Conservation (phyloP, 2,113 vertebrate species). For the Ciconia boyciana region DNA sequence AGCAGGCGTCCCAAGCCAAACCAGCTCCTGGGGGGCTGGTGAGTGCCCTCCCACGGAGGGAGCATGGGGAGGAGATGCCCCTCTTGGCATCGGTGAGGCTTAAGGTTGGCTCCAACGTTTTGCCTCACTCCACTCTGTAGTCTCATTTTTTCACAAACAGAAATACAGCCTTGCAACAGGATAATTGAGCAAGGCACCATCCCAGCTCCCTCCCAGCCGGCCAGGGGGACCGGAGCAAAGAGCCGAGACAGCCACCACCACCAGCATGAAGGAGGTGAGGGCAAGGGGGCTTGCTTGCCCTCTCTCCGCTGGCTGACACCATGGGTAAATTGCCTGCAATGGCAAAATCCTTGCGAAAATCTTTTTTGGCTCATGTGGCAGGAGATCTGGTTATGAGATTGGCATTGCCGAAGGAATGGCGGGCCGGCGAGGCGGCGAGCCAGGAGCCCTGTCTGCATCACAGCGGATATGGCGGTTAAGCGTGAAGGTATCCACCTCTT, state of each 20-base stretch:
- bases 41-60: background rate
- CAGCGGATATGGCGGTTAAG: background rate
- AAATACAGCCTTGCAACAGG: background rate
- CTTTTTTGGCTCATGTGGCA: too few relatives aligned
- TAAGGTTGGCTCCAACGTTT: background rate
- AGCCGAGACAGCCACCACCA: background rate
- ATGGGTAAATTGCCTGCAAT: background rate
- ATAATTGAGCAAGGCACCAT: background rate
- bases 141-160: background rate
- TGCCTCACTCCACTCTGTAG: background rate
- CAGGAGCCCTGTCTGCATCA: background rate
- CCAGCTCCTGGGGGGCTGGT: background rate
- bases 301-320: background rate
- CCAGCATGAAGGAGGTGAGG: background rate
- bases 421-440: rapidly evolving
- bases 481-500: background rate
- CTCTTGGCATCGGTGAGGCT: background rate
- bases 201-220: background rate
- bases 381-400: background rate
- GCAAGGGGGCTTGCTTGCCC: background rate
- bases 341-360: background rate
- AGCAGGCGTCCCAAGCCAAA: background rate
- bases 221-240: rapidly evolving
- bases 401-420: background rate
- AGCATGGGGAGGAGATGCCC: background rate